phyloP scores from a whole-genome alignment of 53 echinoderm and acorn worm genomes.

The Antedon mediterranea region DNA sequence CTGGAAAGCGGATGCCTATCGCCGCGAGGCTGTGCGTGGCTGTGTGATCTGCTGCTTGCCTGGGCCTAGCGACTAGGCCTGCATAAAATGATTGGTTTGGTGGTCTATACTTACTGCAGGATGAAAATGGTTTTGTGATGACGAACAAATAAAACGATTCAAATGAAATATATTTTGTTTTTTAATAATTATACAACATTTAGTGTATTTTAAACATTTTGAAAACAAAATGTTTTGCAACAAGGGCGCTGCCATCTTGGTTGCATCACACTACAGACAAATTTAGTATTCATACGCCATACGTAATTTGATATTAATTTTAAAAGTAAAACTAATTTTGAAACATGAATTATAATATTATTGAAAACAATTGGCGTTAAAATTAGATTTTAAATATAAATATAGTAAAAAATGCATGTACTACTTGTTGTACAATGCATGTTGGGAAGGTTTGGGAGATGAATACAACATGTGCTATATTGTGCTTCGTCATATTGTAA shows the following conservation, averaged over 20 bases:
- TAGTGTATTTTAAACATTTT: not conserved
- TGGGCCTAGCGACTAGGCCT: no score
- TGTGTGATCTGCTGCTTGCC: no score
- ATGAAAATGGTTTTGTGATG: not conserved
- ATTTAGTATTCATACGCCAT: not conserved
- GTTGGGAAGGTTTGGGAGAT: not conserved
- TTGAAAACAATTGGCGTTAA: no score
- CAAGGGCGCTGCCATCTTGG: constrained; percentile 32
- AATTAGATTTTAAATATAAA: no score
- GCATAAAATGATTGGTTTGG: no score
- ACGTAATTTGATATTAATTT: no score
- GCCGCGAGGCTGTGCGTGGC: no score
- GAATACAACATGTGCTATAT: not conserved
- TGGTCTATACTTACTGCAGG: not conserved
- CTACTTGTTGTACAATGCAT: not conserved
- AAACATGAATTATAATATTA: no score
- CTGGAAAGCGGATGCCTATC: no score
- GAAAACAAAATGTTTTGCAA: not conserved
- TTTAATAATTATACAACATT: not conserved
- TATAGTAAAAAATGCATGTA: not conserved
- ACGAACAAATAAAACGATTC: not conserved
- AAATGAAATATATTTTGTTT: not conserved
- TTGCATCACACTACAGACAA: not conserved
- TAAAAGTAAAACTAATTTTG: no score
- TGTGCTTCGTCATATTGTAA: not conserved